These are phyloP conservation scores for Candoia aspera DNA, from an alignment of 2,113 vertebrate species.

Conservation along the genomic window DNA sequence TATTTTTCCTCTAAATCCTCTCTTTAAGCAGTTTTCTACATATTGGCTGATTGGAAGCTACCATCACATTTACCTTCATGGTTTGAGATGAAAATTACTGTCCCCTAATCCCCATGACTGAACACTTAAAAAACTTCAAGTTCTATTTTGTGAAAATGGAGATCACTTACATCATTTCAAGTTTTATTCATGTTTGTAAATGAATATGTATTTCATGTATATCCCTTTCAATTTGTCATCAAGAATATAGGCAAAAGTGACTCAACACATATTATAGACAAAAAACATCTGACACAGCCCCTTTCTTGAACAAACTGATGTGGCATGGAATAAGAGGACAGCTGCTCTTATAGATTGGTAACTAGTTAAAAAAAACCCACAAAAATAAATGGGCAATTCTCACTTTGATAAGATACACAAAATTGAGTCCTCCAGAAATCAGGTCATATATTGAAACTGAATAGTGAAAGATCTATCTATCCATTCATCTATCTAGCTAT, in stretches of 20 bases:
- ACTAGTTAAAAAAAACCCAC: background rate
- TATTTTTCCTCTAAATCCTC: background rate
- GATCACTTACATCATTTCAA: background rate
- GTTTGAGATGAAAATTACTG: background rate
- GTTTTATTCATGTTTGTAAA: background rate
- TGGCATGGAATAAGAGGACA: background rate
- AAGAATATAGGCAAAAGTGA: background rate
- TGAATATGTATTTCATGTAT: background rate
- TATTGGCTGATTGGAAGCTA: background rate
- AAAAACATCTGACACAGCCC: background rate
- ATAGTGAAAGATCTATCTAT: background rate
- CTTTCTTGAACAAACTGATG: background rate
- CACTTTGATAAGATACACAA: background rate
- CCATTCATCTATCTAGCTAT: too few relatives aligned
- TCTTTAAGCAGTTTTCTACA: background rate
- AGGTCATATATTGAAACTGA: background rate
- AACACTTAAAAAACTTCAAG: background rate
- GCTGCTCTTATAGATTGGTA: background rate
- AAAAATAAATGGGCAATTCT: background rate
- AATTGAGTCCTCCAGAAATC: background rate
- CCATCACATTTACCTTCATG: background rate
- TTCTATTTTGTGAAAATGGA: background rate
- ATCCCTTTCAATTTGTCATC: background rate
- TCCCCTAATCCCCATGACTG: background rate
- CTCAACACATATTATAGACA: background rate